Evolutionary conservation across 1,140 invertebrate species (phyloP), one percentile per base, ranked within the genome.

Genomic region (Anagrus nilaparvatae): DNA sequence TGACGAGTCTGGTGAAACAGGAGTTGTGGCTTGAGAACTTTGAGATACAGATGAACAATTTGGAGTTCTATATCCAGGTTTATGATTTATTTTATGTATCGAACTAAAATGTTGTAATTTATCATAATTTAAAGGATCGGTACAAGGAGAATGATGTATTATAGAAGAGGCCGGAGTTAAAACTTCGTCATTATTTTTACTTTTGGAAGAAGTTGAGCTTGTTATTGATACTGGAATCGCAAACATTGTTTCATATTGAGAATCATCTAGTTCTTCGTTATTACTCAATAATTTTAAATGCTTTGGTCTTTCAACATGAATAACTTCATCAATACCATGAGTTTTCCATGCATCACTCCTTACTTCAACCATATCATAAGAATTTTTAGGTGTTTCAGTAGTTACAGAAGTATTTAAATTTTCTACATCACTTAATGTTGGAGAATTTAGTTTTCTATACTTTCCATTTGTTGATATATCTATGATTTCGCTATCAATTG

Each of bases 31-130:
- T 43, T 54, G 49, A 13, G 48, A 47, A 45, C 37, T 51, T 32
- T 53, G 45, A 13, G 56, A 48, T 3, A 40, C 25, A 7, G 17
- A 29, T 4, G 44, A 47, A 31, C 54, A 35, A 39, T 53, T 61
- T 13, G 53, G 54, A 5, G 56, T 65, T 50, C 81, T 82, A 52
- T 86, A 87, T 10, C 74, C 71, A n/a, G 79, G 71, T 33, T 73
- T 75, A 4, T 73, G 73, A 50, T 69, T 74, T 37, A 78, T 61
- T 67, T 84, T 85, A 45, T 72, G 75, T 21, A 74, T 73, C 0
- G 82, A 80, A 9, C 81, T 81, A 55, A 87, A 83, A 55, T 84
- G 81, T 53, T 86, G 79, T n/a, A 87, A 55, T 40, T 77, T 78
- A 58, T 87, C 84, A 58, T 88, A 87, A 52, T 76, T 75, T 19